Percentiles rank a stretch among this genome's conserved stretches.
These are phyloP conservation scores for Sarcoramphus papa DNA, from an alignment of 2,797 vertebrate species.

Conservation along the genomic window DNA sequence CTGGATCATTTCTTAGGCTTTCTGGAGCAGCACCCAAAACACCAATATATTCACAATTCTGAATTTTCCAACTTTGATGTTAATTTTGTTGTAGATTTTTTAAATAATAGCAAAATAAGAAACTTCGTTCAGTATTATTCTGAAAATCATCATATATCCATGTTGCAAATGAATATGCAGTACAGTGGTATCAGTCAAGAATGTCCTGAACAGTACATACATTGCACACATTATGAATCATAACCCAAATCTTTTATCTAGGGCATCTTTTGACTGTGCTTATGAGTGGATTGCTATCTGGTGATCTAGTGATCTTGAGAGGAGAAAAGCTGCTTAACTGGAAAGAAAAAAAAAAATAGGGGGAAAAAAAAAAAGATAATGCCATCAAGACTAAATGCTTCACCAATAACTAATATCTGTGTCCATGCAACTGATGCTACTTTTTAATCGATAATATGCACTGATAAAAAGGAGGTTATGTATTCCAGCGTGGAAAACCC, in stretches of 20 bases:
- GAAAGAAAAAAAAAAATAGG: neutral
- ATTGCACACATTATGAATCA: neutral
- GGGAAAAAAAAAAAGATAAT: neutral
- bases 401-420: neutral
- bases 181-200: neutral
- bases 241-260: conserved; percentile 29
- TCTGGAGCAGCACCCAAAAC: neutral
- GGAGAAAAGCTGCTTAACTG: conserved; percentile 47
- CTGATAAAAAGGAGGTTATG: neutral
- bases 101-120: neutral
- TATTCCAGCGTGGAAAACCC: neutral
- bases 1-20: neutral
- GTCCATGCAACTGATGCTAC: neutral
- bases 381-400: neutral
- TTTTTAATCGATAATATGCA: neutral
- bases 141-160: neutral
- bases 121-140: neutral
- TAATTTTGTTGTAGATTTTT: neutral
- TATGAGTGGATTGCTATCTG: neutral
- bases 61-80: neutral
- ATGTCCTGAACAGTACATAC: neutral
- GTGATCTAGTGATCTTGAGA: conserved; percentile 37
- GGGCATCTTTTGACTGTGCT: conserved; percentile 7
- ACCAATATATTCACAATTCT: neutral
- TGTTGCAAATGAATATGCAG: neutral